phyloP scores from a whole-genome alignment of 2,797 vertebrate genomes.

The Syngnathus acus region DNA sequence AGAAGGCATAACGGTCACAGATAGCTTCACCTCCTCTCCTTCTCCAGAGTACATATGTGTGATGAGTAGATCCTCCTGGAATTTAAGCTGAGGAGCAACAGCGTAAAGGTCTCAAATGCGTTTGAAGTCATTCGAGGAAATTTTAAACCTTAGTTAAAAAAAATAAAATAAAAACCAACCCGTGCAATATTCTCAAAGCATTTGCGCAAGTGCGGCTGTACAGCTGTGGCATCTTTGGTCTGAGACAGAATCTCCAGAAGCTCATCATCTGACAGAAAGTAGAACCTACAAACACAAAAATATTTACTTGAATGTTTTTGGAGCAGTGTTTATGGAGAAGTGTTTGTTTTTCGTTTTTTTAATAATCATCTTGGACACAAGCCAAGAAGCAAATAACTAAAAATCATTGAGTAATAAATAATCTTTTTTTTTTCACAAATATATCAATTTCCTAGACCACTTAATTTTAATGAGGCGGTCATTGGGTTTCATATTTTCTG shows the following conservation, averaged over 20 bases:
- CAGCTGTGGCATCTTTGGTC: conserved; percentile 85
- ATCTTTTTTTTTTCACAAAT: no score
- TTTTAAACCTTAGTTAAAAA: background rate
- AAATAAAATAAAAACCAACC: conserved; percentile 54
- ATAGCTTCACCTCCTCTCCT: conserved; percentile 80
- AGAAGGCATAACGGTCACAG: conserved; percentile 65
- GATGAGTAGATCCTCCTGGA: conserved; percentile 84
- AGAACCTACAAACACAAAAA: conserved; percentile 74
- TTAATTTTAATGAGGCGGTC: background rate
- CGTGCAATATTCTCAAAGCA: conserved; percentile 87
- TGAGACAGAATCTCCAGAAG: conserved; percentile 89
- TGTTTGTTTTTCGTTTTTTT: no score
- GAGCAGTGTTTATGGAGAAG: no score
- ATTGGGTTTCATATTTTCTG: background rate
- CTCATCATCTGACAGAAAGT: conserved; percentile 91
- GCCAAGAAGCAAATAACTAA: background rate
- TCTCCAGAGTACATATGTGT: conserved; percentile 90
- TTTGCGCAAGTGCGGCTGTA: conserved; percentile 86
- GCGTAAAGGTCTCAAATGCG: background rate
- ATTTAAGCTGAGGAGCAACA: conserved; percentile 72
- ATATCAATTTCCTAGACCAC: background rate
- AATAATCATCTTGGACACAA: background rate
- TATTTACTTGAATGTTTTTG: no score
- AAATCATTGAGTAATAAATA: no score
- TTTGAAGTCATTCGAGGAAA: background rate